These are phyloP conservation scores for Merodon equestris DNA, from an alignment of 2,888 invertebrate species.

Conservation along the genomic window DNA sequence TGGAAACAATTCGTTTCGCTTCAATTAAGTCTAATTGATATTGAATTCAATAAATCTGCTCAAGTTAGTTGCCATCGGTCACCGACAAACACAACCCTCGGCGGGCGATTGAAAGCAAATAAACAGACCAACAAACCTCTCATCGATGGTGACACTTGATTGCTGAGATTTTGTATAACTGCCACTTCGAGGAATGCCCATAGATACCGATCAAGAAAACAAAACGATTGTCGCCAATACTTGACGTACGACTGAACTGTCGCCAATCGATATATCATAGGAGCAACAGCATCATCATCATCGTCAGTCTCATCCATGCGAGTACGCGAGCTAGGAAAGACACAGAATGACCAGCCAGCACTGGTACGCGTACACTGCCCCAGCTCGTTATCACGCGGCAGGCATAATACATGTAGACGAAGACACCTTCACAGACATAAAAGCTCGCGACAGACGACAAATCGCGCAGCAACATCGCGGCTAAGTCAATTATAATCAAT, in stretches of 20 bases:
- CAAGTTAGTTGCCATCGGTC: constrained; percentile 18
- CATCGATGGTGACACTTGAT: too few species aligned
- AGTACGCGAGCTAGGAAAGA: too few species aligned
- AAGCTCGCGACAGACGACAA: constrained; percentile 56
- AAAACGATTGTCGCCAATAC: background rate
- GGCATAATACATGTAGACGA: constrained; percentile 26
- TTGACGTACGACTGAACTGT: constrained; percentile 28
- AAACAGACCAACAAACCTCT: constrained; percentile 12
- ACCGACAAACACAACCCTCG: constrained; percentile 22
- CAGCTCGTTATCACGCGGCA: constrained; percentile 28
- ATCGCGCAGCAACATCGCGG: constrained; percentile 58
- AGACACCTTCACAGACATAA: constrained; percentile 52
- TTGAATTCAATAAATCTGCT: constrained; percentile 49
- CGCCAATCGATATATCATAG: constrained; percentile 40
- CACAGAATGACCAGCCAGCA: too few species aligned
- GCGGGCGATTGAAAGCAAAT: constrained; percentile 25
- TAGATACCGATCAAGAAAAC: too few species aligned
- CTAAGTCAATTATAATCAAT: constrained; percentile 68
- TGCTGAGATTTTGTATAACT: constrained; percentile 27
- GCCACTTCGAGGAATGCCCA: background rate
- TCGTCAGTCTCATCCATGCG: too few species aligned
- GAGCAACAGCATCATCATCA: too few species aligned
- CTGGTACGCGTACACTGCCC: constrained; percentile 10
- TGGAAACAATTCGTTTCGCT: constrained; percentile 24
- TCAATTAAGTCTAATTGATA: constrained; percentile 56